Base-by-base conservation (phyloP, 2,797 vertebrate species). In the Bucorvus abyssinicus region DNA sequence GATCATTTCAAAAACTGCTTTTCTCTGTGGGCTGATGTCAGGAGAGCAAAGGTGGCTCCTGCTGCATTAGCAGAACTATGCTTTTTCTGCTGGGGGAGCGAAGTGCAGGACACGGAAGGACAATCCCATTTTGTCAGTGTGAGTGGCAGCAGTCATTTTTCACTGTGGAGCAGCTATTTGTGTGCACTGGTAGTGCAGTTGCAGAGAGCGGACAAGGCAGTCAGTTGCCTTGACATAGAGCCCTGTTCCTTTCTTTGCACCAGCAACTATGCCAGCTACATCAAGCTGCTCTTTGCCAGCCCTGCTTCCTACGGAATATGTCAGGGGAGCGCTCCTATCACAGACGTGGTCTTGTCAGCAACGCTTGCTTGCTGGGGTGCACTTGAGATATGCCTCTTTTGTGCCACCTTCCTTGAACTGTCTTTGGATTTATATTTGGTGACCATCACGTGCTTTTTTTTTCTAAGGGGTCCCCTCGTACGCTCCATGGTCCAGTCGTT, bases 91-190 rank as follows among this genome's bases (percentile, higher is more conserved):
- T 22, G 26, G 2, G 1, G 22, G 80, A 75, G 32, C 59, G n/a
- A 65, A 81, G 47, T 36, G 42, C 9, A 32, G 15, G 38, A 53
- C 29, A 42, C 26, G n/a, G 45, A 80, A 45, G 40, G 18, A 79
- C 42, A 71, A 61, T 22, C 10, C 32, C 56, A 5, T n/a, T 94
- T 73, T 61, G 47, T 38, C 73, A 50, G 18, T 19, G 17, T 26
- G 30, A 74, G 60, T 68, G 32, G 0, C 70, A 57, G 32, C 1
- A 64, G 53, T 7, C 0, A 0, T 68, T 84, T 85, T 61, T 75
- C 84, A 71, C 56, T 63, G 56, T 13, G n/a, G 38, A 90, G 64
- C 8, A 67, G 44, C 63, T 69, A 4, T 55, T 76, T 38, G 26
- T n/a, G 57, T 24, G 23, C 82, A 40, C 60, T 79, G 60, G 67